Evolutionary conservation across 2,797 vertebrate genomes (phyloP).

Genomic region (Typhlichthys subterraneus): DNA sequence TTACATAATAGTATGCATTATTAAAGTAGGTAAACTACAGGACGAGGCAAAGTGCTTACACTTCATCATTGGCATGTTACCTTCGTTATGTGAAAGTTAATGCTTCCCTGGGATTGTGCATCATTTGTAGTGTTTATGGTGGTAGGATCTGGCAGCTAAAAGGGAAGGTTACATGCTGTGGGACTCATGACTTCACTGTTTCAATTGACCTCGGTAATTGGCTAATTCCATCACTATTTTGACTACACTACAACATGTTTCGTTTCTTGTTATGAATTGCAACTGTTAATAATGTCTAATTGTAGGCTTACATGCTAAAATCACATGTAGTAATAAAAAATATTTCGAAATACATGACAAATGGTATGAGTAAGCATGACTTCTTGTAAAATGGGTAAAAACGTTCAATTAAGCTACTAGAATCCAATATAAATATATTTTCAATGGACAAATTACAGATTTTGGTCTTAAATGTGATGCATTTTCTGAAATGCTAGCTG

Average conservation of each 20-base stretch:
- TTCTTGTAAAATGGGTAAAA: too few relatives aligned
- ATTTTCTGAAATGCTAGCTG: slow-evolving; percentile 8
- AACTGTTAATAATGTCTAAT: too few relatives aligned
- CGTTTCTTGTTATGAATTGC: not conserved
- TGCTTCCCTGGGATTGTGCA: slow-evolving; percentile 39
- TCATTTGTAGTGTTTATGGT: slow-evolving; percentile 28
- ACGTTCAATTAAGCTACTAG: slow-evolving; percentile 10
- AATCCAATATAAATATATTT: not conserved
- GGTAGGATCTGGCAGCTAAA: slow-evolving; percentile 12
- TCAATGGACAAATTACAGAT: slow-evolving; percentile 8
- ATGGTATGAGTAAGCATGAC: too few relatives aligned
- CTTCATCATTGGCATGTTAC: slow-evolving; percentile 69
- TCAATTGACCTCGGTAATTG: slow-evolving; percentile 14
- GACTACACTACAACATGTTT: slow-evolving; percentile 6
- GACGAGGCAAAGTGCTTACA: slow-evolving; percentile 65
- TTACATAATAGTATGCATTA: slow-evolving; percentile 79
- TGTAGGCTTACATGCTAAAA: too few relatives aligned
- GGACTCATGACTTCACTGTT: slow-evolving; percentile 15
- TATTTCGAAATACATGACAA: too few relatives aligned
- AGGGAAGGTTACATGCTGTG: slow-evolving; percentile 12
- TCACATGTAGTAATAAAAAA: too few relatives aligned
- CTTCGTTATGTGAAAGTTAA: slow-evolving; percentile 62
- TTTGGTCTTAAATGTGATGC: slow-evolving; percentile 4
- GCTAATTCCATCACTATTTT: slow-evolving; percentile 5
- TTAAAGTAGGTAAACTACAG: slow-evolving; percentile 73